phyloP scores from a whole-genome alignment of 2,113 vertebrate species.

The Scartelaos histophorus region DNA sequence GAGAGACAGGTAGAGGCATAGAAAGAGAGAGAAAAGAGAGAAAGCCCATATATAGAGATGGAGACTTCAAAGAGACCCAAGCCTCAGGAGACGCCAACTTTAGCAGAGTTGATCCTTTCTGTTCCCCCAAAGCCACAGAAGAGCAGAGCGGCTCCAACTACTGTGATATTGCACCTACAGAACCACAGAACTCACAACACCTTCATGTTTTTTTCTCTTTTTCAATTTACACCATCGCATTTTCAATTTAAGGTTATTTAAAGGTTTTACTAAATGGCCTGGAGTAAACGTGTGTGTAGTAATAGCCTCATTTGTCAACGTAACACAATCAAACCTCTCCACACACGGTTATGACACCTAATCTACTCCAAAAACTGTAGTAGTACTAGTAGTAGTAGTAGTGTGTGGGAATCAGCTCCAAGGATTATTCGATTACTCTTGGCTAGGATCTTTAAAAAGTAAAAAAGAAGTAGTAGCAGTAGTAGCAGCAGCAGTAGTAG shows the following conservation, averaged over 20 bases:
- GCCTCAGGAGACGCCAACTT: conserved; percentile 26
- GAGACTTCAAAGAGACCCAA: conserved; percentile 35
- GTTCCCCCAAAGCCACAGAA: not conserved
- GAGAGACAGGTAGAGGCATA: not conserved
- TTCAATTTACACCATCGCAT: too few relatives aligned
- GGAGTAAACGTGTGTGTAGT: not conserved
- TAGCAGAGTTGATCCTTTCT: conserved; percentile 28
- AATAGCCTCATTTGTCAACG: not conserved
- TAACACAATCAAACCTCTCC: not conserved
- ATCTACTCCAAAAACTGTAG: not conserved
- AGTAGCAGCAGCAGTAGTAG: too few relatives aligned
- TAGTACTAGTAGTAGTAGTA: not conserved
- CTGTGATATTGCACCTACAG: not conserved
- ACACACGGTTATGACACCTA: too few relatives aligned
- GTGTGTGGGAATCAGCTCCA: too few relatives aligned
- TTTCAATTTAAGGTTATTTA: not conserved
- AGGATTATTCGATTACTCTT: too few relatives aligned
- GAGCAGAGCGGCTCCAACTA: conserved; percentile 7
- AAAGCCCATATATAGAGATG: conserved; percentile 5
- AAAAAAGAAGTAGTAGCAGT: too few relatives aligned
- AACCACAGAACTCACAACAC: not conserved
- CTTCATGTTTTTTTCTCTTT: not conserved
- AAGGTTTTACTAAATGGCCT: not conserved
- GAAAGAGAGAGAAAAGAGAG: conserved; percentile 4
- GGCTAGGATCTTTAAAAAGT: too few relatives aligned